Base-by-base conservation (phyloP, 2,113 vertebrate species). In the Conger conger region DNA sequence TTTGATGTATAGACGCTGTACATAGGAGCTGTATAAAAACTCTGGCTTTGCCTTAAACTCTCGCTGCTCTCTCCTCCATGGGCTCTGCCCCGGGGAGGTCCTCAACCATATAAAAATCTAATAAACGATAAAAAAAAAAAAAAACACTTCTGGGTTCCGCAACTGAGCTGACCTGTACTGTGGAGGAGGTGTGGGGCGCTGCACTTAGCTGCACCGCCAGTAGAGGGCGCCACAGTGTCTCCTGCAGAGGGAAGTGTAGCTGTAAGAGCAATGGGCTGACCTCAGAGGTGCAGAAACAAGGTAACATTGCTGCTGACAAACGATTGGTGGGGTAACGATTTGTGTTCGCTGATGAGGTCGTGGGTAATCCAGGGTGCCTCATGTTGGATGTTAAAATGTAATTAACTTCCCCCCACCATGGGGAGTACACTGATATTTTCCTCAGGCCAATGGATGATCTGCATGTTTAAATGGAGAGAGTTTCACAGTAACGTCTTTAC, bases 1-100 rank as follows among this genome's bases (percentile, higher is more conserved):
- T 95, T 93, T 87, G 90, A 93, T 94, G 94, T 94, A 95, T 94
- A 95, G 94, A 94, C 84, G 93, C 94, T 96, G 95, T 96, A 95
- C 91, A 96, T 95, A 96, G 94, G 95, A 92, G 93, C 94, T 96
- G 94, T 95, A 93, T 94, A 93, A 94, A n/a, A 93, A 89, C 79
- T 87, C 92, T 89, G 94, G 91, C 45, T 85, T 93, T 92, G 91
- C 93, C 94, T 94, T 91, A 92, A 94, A 91, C 92, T 92, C 91
- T 92, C 91, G 92, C 94, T 93, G 93, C 94, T 91, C 87, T 63
- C 6, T 63, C 87, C 89, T 91, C 91, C 91, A 87, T 87, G 91
- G 88, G 90, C 92, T 95, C 93, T 91, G 88, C 84, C 90, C 86
- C 90, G 86, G 89, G 86, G 89, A 89, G 91, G 91, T 91, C 91